Base-by-base conservation (phyloP, 23 tunicate genomes). In the Styela plicata region DNA sequence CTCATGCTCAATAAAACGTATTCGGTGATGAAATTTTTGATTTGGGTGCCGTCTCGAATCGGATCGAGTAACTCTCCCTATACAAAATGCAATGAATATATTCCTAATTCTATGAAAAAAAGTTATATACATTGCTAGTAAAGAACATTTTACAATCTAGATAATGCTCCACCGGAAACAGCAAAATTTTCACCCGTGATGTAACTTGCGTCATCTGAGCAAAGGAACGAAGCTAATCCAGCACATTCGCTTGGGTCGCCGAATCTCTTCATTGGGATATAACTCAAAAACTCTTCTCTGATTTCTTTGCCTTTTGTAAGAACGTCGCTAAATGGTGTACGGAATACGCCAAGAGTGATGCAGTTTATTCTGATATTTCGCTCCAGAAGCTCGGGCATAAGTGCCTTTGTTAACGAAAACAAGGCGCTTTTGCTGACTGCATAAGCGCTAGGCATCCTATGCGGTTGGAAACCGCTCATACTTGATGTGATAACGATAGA, bases 141-240 rank as follows among this genome's bases (percentile, higher is more conserved):
- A n/a, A n/a, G n/a, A n/a, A 21, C 19, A 61, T 61, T 71, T 71
- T 30, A 71, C 77, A 71, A 31, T 27, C 98, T 67, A 44, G 89
- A 79, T 21, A 25, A 33, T 35, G 76, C 37, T 27, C 98, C 98
- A 10, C 98, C 98, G 18, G 83, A 63, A 2, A 94, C 89, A 31
- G 82, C 90, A 29, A 88, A 52, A 3, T 79, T 88, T 94, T 94
- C 98, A 5, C 98, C 98, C 1, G 98, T 94, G 17, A 94, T 82
- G 62, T 89, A 94, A 26, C 89, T 69, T 16, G 98, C 92, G 20
- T 85, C 98, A 33, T 89, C 87, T 0, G 94, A 88, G 37, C 79
- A 80, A 13, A 94, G 82, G 77, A 88, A 89, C 2, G 87, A 63
- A 27, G 91, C 98, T 53, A 78, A 77, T 21, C 90, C 94, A 17